Percentiles rank a stretch among this genome's conserved stretches.
phyloP scores from a whole-genome alignment of 2,113 vertebrate genomes.

The Cheirogaleus medius region DNA sequence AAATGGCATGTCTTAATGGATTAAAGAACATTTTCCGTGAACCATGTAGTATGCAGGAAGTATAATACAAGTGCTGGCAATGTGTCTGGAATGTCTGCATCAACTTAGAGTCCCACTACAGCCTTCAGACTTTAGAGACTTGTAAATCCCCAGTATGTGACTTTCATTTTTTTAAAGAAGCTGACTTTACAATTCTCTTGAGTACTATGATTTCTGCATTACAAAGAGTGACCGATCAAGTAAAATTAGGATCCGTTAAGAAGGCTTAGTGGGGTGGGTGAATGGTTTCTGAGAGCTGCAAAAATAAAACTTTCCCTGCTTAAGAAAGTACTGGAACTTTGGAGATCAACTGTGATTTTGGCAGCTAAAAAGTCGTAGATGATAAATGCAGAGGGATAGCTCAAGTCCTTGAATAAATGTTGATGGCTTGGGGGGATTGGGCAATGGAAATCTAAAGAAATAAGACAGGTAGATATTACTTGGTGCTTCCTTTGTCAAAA shows the following conservation, averaged over 20 bases:
- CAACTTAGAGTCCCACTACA: neutral
- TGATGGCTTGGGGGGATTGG: neutral
- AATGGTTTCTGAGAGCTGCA: neutral
- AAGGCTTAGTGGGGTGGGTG: neutral
- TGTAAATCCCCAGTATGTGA: constrained; percentile 46
- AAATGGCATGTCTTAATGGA: constrained; percentile 41
- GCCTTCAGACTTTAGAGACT: constrained; percentile 44
- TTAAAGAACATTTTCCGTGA: constrained; percentile 27
- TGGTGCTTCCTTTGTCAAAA: neutral
- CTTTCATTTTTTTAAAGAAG: constrained; percentile 61
- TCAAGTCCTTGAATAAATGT: neutral
- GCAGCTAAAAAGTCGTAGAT: neutral
- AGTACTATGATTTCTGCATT: constrained; percentile 60
- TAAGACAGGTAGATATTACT: neutral
- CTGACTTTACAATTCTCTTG: constrained; percentile 63
- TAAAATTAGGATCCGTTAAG: constrained; percentile 47
- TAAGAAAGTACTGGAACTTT: neutral
- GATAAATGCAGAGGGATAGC: neutral
- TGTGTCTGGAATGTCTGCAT: constrained; percentile 25
- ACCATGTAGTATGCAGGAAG: neutral
- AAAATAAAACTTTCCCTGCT: constrained; percentile 29
- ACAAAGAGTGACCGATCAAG: constrained; percentile 34
- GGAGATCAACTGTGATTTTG: neutral
- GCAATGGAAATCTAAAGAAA: neutral
- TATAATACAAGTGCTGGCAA: neutral